Percentiles rank a stretch among this genome's conserved stretches.
Conservation (phyloP, 2,113 vertebrate genomes). For the Urocolius indicus region DNA sequence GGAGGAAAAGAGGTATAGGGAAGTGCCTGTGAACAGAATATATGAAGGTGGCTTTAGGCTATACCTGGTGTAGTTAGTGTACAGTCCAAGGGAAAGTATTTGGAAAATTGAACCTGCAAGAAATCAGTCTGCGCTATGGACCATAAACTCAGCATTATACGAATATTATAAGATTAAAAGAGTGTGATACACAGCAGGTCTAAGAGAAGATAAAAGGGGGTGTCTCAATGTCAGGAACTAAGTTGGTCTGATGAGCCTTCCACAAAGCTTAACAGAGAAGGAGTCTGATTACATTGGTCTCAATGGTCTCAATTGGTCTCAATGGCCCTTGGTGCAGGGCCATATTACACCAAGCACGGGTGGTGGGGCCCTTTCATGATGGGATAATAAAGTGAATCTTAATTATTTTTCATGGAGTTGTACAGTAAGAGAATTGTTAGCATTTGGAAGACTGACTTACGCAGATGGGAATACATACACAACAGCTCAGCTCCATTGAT, state of each 20-base stretch:
- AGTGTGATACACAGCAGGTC: background rate
- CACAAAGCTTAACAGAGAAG: background rate
- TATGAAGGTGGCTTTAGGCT: background rate
- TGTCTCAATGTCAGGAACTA: background rate
- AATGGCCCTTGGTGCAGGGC: no score
- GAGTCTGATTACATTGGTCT: background rate
- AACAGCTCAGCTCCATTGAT: background rate
- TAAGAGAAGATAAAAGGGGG: background rate
- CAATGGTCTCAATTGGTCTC: no score
- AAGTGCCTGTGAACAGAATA: background rate
- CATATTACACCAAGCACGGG: background rate
- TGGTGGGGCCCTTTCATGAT: background rate
- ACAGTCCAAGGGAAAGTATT: background rate
- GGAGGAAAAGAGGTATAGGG: background rate
- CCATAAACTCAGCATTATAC: background rate
- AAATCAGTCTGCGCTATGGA: accelerated
- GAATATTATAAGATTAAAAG: background rate
- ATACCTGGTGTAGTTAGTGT: background rate
- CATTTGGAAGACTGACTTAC: background rate
- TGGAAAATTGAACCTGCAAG: background rate
- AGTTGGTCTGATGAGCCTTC: background rate
- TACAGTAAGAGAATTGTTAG: background rate
- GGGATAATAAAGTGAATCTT: background rate
- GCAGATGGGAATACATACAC: background rate
- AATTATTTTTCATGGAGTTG: background rate